Evolutionary conservation across 2,888 invertebrate genomes (phyloP), one percentile per base, ranked within the genome.

Genomic region (Eupeodes latifasciatus): DNA sequence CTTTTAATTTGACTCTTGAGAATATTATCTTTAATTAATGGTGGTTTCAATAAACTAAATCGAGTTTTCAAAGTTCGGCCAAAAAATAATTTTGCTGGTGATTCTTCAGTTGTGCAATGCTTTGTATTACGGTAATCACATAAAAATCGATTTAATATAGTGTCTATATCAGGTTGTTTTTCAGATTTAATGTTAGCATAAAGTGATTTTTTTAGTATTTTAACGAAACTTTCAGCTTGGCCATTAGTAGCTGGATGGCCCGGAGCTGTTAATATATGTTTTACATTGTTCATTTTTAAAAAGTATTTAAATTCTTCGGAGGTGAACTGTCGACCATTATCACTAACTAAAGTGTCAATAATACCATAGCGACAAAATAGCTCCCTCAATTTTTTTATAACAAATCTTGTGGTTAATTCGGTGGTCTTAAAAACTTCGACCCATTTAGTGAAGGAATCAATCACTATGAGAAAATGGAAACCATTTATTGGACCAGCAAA

Each of bases 161-260:
- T 57, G 19, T 72, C 57, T 0, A 57, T 72, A 57, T 72, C 44
- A 47, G 40, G 49, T 36, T 59, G 19, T 59, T 74, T 59, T 40
- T 47, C 44, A 1, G 40, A 64, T 64, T 44, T 44, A 44, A 64
- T 16, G 7, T 66, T 66, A 27, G 61, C 34, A 51, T 47, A 16
- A 10, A 74, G 27, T 1, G 61, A 74, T 34, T 75, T 62, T 74
- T 62, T 62, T 51, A 62, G 11, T 2, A 62, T 14, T 51, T 75
- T 75, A 11, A 62, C 61, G 11, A 62, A 75, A 36, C 12, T 36
- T 51, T 62, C 51, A 2, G 90, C 90, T 79, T 90, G 89, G 4
- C 90, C 90, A 74, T 91, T 91, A 40, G 90, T 89, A 66, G 84
- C 72, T 51, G 89, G 89, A 61, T 88, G 90, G 27, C 89, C 82